Evolutionary conservation across 2,113 vertebrate species (phyloP).

Genomic region (Nesogale talazaci): DNA sequence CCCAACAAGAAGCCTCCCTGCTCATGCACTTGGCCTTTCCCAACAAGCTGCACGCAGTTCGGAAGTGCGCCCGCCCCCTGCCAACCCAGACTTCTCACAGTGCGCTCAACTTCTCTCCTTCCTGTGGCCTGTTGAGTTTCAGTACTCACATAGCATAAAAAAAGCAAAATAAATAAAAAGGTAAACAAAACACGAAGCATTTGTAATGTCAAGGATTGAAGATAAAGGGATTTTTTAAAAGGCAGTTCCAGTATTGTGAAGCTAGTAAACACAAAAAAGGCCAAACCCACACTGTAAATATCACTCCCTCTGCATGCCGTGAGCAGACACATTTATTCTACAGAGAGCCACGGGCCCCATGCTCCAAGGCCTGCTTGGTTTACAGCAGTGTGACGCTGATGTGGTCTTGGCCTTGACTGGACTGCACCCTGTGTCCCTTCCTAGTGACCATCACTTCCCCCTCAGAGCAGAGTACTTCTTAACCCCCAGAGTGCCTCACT

Average conservation of each 20-base stretch:
- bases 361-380: neutral
- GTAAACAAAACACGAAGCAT: neutral
- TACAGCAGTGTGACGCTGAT: fast-evolving
- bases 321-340: fast-evolving
- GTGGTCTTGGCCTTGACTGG: neutral
- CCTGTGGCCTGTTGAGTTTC: neutral
- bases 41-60: neutral
- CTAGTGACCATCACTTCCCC: fast-evolving
- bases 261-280: neutral
- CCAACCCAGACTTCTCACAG: neutral
- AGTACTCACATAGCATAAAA: neutral
- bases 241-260: neutral
- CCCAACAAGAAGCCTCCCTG: neutral
- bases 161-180: neutral
- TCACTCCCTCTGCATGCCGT: fast-evolving
- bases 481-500: too few relatives aligned
- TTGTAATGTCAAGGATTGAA: neutral
- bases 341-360: fast-evolving
- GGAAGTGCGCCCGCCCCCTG: neutral
- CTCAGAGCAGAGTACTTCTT: fast-evolving
- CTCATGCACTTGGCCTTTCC: neutral
- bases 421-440: neutral
- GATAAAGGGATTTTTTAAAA: neutral
- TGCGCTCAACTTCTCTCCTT: neutral
- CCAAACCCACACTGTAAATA: neutral